Evolutionary conservation across 2,113 vertebrate species (phyloP).

Genomic region (Pica pica): DNA sequence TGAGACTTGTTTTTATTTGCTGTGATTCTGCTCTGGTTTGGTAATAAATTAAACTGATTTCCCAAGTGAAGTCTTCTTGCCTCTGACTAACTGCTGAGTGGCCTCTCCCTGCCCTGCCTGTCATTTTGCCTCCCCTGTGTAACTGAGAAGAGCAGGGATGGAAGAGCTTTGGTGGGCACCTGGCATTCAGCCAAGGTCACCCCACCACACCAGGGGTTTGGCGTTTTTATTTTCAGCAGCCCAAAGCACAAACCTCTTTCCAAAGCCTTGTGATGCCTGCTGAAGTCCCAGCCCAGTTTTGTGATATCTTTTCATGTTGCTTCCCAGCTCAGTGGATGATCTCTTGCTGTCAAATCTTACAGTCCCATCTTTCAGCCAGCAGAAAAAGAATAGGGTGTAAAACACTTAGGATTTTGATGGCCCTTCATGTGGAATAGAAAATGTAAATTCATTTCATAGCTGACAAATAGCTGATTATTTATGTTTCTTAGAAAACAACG

Average conservation of each 20-base stretch:
- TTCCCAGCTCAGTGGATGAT: neutral
- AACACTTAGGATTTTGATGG: neutral
- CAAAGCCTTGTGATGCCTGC: neutral
- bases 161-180: neutral
- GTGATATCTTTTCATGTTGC: neutral
- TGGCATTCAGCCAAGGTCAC: neutral
- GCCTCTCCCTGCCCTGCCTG: neutral
- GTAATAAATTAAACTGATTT: neutral
- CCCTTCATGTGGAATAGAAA: slow-evolving; percentile 6
- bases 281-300: neutral
- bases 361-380: neutral
- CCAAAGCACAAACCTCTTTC: neutral
- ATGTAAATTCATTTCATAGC: neutral
- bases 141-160: neutral
- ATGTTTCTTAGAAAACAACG: slow-evolving; percentile 37
- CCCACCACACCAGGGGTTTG: too few species aligned
- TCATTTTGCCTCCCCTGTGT: neutral
- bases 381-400: slow-evolving; percentile 23
- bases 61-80: neutral
- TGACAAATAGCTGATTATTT: slow-evolving; percentile 53
- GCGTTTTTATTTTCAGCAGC: neutral
- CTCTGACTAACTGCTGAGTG: too few species aligned
- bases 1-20: neutral
- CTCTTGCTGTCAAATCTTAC: neutral
- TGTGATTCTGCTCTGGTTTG: neutral